Evolutionary conservation across 1,140 invertebrate genomes (phyloP).

Genomic region (Asobara japonica): DNA sequence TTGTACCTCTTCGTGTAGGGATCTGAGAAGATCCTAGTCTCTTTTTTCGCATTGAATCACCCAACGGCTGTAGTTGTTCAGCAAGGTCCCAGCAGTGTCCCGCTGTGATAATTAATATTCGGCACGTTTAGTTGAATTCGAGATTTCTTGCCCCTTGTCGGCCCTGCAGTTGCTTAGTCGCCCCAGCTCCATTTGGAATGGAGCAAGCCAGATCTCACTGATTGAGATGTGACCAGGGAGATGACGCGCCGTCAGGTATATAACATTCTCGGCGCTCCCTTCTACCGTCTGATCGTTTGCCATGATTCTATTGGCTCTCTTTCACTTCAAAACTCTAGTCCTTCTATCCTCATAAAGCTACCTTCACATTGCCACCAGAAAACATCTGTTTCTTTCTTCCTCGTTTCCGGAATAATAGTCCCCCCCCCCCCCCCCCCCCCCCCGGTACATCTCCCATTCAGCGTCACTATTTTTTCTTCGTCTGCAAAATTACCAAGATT

Average conservation of each 20-base stretch:
- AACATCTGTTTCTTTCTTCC: neutral
- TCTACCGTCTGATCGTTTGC: neutral
- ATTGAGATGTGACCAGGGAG: conserved; percentile 28
- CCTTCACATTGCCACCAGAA: neutral
- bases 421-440: neutral
- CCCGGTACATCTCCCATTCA: neutral
- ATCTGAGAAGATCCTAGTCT: neutral
- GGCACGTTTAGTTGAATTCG: conserved; percentile 18
- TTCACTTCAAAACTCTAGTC: neutral
- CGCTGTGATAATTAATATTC: conserved; percentile 32
- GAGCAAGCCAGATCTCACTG: neutral
- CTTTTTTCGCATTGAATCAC: neutral
- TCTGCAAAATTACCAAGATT: conserved; percentile 20
- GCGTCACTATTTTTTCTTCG: neutral
- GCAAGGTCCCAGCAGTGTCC: neutral
- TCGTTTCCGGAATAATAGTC: neutral
- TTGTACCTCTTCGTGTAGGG: no score
- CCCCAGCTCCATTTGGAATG: neutral
- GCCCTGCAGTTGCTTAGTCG: neutral
- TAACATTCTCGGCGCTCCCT: neutral
- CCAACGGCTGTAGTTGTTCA: neutral
- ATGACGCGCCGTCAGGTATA: conserved; percentile 19
- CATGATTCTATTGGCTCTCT: neutral
- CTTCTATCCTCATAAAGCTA: neutral
- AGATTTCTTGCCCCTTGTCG: neutral